A percentile compares a stretch with the other conserved stretches of the same genome.
These are phyloP conservation scores for Choreutis nemorana DNA, from an alignment of 2,888 invertebrate genomes.

Conservation along the genomic window DNA sequence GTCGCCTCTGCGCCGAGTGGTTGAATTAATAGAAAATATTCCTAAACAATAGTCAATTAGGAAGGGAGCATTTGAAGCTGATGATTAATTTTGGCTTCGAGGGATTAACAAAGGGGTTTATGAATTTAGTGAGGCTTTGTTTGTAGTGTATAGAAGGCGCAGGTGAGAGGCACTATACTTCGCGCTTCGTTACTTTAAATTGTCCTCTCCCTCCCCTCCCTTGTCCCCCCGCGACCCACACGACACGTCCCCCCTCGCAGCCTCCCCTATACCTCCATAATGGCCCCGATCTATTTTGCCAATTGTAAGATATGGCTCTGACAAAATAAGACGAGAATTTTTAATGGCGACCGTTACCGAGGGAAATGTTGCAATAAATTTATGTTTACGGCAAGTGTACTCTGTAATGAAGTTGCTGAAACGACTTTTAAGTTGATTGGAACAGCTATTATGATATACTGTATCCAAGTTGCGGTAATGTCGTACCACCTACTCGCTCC, in stretches of 20 bases:
- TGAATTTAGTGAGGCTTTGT: conserved; percentile 18
- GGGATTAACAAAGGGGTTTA: conserved; percentile 28
- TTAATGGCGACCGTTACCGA: conserved; percentile 32
- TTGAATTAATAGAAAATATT: too few species aligned
- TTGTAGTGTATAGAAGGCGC: conserved; percentile 17
- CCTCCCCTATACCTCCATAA: conserved; percentile 13
- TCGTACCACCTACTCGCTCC: too few species aligned
- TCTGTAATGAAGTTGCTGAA: conserved; percentile 21
- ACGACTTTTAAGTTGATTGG: not conserved
- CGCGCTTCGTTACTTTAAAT: conserved; percentile 20
- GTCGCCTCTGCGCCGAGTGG: too few species aligned
- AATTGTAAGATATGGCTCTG: conserved; percentile 28
- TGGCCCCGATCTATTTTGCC: conserved; percentile 32
- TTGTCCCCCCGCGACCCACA: conserved; percentile 7
- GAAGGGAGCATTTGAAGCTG: conserved; percentile 20
- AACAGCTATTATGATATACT: not conserved
- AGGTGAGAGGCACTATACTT: conserved; percentile 20
- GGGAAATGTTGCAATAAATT: conserved; percentile 26
- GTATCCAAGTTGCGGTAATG: not conserved
- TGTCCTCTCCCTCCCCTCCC: conserved; percentile 11
- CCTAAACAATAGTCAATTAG: conserved; percentile 28
- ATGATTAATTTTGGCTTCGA: conserved; percentile 18
- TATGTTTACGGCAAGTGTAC: conserved; percentile 11
- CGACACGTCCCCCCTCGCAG: conserved; percentile 2
- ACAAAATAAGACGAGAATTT: conserved; percentile 36